Evolutionary conservation across 2,113 vertebrate genomes (phyloP).

Genomic region (Setophaga kirtlandii): DNA sequence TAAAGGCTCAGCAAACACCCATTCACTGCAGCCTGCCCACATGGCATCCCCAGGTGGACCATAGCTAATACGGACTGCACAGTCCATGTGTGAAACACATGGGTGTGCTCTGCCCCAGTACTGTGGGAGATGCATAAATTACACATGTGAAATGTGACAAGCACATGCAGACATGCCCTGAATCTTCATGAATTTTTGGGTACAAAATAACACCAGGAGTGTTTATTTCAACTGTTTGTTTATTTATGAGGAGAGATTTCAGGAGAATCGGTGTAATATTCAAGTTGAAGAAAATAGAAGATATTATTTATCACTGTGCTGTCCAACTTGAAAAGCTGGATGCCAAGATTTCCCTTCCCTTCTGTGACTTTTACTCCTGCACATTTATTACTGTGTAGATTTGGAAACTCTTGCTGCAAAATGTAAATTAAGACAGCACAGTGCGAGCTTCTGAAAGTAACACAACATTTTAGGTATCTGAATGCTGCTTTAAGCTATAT

Average conservation of each 20-base stretch:
- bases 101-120: slow-evolving; percentile 61
- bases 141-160: slow-evolving; percentile 70
- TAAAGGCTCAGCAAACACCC: not conserved
- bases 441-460: not conserved
- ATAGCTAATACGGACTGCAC: slow-evolving; percentile 64
- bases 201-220: not conserved
- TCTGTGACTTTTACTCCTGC: slow-evolving; percentile 23
- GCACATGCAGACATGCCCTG: slow-evolving; percentile 66
- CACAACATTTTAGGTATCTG: not conserved
- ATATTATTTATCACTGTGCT: slow-evolving; percentile 10
- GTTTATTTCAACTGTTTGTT: slow-evolving; percentile 23
- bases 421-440: slow-evolving; percentile 47
- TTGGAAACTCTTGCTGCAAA: slow-evolving; percentile 16
- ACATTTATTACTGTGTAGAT: slow-evolving; percentile 1
- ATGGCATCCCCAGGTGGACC: slow-evolving; percentile 41
- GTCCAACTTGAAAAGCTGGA: not conserved
- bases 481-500: not conserved
- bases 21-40: slow-evolving; percentile 32
- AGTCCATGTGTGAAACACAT: slow-evolving; percentile 77
- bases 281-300: slow-evolving; percentile 9
- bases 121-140: slow-evolving; percentile 75
- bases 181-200: slow-evolving; percentile 58
- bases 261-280: not conserved
- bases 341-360: slow-evolving; percentile 9
- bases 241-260: not conserved